Conservation (phyloP, 2,797 vertebrate species). For the Erithacus rubecula region DNA sequence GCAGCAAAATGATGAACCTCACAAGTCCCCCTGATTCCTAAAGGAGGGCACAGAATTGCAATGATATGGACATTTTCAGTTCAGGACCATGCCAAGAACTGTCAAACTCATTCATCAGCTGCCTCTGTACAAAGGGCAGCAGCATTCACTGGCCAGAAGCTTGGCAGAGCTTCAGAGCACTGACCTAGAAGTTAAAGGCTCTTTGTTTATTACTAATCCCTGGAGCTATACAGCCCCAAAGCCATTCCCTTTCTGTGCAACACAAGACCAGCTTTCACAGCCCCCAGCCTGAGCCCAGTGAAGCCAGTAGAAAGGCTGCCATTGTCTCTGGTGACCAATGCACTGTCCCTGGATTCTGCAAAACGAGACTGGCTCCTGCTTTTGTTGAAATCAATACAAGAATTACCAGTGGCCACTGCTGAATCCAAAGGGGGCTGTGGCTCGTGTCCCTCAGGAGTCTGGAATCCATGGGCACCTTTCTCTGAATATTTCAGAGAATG, state of each 20-base stretch:
- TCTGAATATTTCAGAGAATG: neutral
- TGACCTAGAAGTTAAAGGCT: conserved; percentile 67
- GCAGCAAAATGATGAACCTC: neutral
- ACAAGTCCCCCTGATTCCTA: neutral
- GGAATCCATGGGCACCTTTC: neutral
- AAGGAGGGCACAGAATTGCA: neutral
- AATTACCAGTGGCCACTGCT: neutral
- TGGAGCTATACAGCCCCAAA: conserved; percentile 56
- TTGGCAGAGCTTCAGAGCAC: conserved; percentile 43
- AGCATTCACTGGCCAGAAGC: conserved; percentile 21
- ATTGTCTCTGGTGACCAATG: conserved; percentile 53
- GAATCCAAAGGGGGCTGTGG: neutral
- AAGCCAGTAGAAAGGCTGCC: conserved; percentile 55
- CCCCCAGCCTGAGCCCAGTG: conserved; percentile 3
- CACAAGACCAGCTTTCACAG: conserved; percentile 63
- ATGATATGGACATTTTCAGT: neutral
- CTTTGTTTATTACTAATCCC: conserved; percentile 63
- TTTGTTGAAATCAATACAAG: conserved; percentile 43
- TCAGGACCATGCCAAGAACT: neutral
- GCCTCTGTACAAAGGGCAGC: neutral
- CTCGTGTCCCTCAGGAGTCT: neutral
- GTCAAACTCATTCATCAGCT: conserved; percentile 45
- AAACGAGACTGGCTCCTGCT: conserved; percentile 36
- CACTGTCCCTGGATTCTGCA: conserved; percentile 47
- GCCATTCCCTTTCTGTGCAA: conserved; percentile 60